Percentiles rank a stretch among this genome's conserved stretches.
These are phyloP conservation scores for Microctenopoma stevenorrisi DNA, from an alignment of 2,797 vertebrate species.

Conservation along the genomic window DNA sequence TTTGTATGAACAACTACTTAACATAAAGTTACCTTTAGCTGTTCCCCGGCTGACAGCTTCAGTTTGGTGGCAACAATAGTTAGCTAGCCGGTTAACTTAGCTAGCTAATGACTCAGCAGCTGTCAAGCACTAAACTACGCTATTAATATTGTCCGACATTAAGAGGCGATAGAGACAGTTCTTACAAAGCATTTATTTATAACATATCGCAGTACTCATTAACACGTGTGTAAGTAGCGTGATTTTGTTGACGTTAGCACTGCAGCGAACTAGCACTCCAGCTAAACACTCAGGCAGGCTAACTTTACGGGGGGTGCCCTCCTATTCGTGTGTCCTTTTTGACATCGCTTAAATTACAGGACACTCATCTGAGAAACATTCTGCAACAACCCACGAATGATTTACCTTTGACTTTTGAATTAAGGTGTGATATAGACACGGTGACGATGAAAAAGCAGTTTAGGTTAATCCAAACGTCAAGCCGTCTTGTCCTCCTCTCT, in stretches of 20 bases:
- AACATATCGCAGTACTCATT: conserved; percentile 1
- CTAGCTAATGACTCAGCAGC: conserved; percentile 87
- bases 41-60: conserved; percentile 32
- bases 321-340: conserved; percentile 39
- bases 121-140: conserved; percentile 39
- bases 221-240: conserved; percentile 19
- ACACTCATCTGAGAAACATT: conserved; percentile 20
- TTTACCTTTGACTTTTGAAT: conserved; percentile 78
- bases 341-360: conserved; percentile 36
- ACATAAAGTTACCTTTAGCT: conserved; percentile 1
- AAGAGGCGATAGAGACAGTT: not conserved
- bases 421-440: conserved; percentile 46
- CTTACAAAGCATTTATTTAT: conserved; percentile 32
- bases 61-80: conserved; percentile 64
- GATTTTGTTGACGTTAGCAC: conserved; percentile 71
- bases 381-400: conserved; percentile 11
- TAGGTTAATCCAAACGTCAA: conserved; percentile 74
- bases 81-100: conserved; percentile 71
- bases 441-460: conserved; percentile 50
- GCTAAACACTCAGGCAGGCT: conserved; percentile 68
- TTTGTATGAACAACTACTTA: not conserved
- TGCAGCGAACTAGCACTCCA: conserved; percentile 54
- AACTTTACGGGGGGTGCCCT: conserved; percentile 64
- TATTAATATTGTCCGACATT: not conserved
- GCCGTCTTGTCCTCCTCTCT: conserved; percentile 69